These are phyloP conservation scores for Netelia fuscicornis DNA, from an alignment of 2,888 invertebrate species.

Conservation along the genomic window DNA sequence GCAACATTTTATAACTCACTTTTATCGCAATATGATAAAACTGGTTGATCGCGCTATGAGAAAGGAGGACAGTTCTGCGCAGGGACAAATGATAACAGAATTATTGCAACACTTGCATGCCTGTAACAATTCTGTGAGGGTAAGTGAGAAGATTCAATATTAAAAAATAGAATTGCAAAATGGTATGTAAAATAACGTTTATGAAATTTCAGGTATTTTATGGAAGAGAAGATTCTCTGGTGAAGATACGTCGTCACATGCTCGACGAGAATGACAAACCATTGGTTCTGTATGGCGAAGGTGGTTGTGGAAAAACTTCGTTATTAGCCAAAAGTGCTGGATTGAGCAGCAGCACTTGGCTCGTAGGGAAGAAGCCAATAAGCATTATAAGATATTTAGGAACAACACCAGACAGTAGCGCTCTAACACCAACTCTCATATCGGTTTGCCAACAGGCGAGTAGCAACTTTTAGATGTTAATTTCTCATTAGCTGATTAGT, in stretches of 20 bases:
- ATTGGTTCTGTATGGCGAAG: slow-evolving; percentile 96
- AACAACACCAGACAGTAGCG: slow-evolving; percentile 98
- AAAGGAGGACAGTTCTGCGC: slow-evolving; percentile 97
- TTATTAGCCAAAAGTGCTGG: slow-evolving; percentile 96
- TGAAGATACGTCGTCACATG: slow-evolving; percentile 93
- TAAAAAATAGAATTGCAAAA: not conserved
- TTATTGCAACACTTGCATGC: slow-evolving; percentile 98
- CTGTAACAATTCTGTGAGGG: slow-evolving; percentile 96
- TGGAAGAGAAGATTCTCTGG: slow-evolving; percentile 94
- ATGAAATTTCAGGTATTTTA: slow-evolving; percentile 90
- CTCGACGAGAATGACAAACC: slow-evolving; percentile 94
- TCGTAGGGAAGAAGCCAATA: slow-evolving; percentile 91
- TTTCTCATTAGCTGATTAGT: not conserved
- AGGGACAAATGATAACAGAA: slow-evolving; percentile 97
- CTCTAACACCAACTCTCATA: slow-evolving; percentile 96
- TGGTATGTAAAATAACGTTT: not conserved
- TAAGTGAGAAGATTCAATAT: slow-evolving; percentile 74
- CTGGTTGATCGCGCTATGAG: slow-evolving; percentile 97
- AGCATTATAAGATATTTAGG: slow-evolving; percentile 97
- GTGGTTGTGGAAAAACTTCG: slow-evolving; percentile 99
- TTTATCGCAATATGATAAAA: slow-evolving; percentile 96
- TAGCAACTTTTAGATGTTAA: slow-evolving; percentile 17
- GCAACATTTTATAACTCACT: slow-evolving; percentile 97
- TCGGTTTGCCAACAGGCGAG: slow-evolving; percentile 97
- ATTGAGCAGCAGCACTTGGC: slow-evolving; percentile 91